Base-by-base conservation (phyloP, 2,113 vertebrate genomes). In the Mormyrus iriodes region DNA sequence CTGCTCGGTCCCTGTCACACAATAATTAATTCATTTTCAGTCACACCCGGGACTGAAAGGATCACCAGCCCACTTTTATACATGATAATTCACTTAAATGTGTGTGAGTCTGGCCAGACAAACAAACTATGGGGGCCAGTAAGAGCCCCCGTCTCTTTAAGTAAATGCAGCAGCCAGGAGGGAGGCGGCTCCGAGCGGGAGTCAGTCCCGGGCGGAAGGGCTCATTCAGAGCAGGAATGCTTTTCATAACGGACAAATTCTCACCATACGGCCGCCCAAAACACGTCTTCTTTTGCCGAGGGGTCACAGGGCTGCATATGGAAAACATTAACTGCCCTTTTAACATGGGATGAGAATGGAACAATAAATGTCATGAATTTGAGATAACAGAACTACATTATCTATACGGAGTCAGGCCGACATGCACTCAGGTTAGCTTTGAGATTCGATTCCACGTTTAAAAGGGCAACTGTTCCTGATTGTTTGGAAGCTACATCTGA, bases 331-430 rank as follows among this genome's bases (percentile, higher is more conserved):
- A 61, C 86, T 85, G 90, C 87, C 55, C 89, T 94, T 92, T 93
- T 91, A 92, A 90, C 88, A 91, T 87, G 86, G 87, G 94, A 94
- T 91, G 91, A 93, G 92, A 93, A 95, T 87, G 90, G 90, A 89
- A 91, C 92, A 92, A 93, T 94, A 95, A 93, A 94, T 94, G 93
- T 95, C 92, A 92, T 91, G 92, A 90, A 95, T 93, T 94, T 91
- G 61, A 88, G 89, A 91, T 91, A 90, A 79, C 88, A n/a, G 52
- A 42, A 39, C 89, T 85, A 90, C 92, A 93, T 93, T 82, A 42
- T 48, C 24, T 21, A 52, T 8, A 48, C 58, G 88, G 90, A 90
- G 91, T 93, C 55, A 58, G 90, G 88, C 88, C 90, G 89, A 91
- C 89, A 89, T 89, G 88, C 90, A 87, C 44, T 90, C 88, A 89